These are phyloP conservation scores for Abrostola tripartita DNA, from an alignment of 2,888 invertebrate species.

Conservation along the genomic window DNA sequence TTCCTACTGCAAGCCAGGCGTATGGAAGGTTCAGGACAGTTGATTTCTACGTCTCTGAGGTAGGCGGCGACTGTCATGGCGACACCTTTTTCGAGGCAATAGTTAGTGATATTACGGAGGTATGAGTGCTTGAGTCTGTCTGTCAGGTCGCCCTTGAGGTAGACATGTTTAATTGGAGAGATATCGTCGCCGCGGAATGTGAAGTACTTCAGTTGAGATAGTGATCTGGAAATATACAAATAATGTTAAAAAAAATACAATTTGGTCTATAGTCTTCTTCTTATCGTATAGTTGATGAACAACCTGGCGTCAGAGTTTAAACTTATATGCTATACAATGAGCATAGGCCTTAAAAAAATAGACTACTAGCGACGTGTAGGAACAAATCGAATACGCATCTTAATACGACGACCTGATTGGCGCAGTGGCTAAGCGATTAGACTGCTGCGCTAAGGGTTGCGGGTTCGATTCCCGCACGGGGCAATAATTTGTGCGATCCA, in stretches of 20 bases:
- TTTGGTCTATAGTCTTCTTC: too few relatives aligned
- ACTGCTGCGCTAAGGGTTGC: too few relatives aligned
- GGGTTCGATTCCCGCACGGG: too few relatives aligned
- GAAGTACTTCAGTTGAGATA: constrained; percentile 81
- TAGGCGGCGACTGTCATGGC: constrained; percentile 92
- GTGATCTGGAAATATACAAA: constrained; percentile 68
- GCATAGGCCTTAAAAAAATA: too few relatives aligned
- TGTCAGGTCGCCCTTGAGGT: constrained; percentile 86
- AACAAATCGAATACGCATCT: too few relatives aligned
- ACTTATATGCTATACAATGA: too few relatives aligned
- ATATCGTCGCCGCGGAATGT: constrained; percentile 88
- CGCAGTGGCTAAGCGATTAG: too few relatives aligned
- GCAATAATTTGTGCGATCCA: too few relatives aligned
- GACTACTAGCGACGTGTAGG: too few relatives aligned
- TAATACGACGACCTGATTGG: too few relatives aligned
- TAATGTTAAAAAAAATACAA: neutral
- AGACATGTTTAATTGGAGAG: constrained; percentile 93
- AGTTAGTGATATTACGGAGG: constrained; percentile 89
- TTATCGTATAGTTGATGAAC: neutral
- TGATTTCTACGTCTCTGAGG: constrained; percentile 90
- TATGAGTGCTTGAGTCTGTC: constrained; percentile 83
- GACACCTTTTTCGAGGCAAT: constrained; percentile 90
- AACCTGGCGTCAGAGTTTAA: too few relatives aligned
- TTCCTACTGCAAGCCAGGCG: constrained; percentile 91
- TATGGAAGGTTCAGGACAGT: constrained; percentile 91